phyloP scores from a whole-genome alignment of 2,113 vertebrate genomes.

The Vidua macroura region DNA sequence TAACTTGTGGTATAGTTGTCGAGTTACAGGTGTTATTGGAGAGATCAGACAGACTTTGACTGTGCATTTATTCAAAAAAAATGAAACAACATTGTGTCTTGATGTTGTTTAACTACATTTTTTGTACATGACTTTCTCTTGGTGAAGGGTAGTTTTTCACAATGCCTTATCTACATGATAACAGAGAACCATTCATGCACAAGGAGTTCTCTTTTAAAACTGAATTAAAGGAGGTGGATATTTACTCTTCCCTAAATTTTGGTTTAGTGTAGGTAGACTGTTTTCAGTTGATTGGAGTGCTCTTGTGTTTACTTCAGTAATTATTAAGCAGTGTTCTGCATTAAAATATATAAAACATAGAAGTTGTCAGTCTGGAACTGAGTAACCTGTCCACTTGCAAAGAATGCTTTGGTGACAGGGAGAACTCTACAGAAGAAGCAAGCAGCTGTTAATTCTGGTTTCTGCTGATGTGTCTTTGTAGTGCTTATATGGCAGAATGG shows the following conservation, averaged over 20 bases:
- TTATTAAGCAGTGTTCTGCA: fast-evolving
- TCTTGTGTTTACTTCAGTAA: not conserved
- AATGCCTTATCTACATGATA: not conserved
- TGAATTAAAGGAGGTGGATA: not conserved
- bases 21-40: not conserved
- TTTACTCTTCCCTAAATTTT: not conserved
- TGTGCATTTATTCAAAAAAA: not conserved
- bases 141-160: not conserved
- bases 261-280: not conserved
- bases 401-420: not conserved
- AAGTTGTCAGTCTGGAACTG: not conserved
- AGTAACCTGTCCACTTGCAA: not conserved
- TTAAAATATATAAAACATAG: fast-evolving
- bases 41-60: not conserved
- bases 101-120: not conserved
- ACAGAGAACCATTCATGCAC: not conserved
- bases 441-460: not conserved
- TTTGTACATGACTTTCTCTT: not conserved
- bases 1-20: not conserved
- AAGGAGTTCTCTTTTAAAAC: not conserved
- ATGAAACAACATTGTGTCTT: not conserved
- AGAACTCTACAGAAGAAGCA: not conserved
- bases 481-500: not conserved
- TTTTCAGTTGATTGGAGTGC: not conserved
- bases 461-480: not conserved